phyloP scores from a whole-genome alignment of 2,113 vertebrate genomes.

The Vanacampus margaritifer region DNA sequence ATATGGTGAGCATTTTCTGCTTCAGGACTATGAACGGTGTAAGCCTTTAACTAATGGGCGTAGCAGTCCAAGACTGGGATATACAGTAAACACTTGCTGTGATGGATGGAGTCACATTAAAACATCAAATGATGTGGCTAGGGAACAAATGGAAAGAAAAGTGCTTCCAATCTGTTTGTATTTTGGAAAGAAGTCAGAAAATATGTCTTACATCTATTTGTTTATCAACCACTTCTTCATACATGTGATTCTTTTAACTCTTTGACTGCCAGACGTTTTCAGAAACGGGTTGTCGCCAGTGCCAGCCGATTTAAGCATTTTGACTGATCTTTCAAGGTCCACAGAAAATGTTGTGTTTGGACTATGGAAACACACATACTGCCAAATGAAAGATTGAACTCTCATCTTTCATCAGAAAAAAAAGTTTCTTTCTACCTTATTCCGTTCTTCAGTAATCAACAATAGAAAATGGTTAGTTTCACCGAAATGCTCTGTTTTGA shows the following conservation, averaged over 20 bases:
- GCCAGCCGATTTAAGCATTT: too few relatives aligned
- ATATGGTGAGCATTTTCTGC: neutral
- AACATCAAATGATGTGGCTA: neutral
- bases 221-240: neutral
- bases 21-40: neutral
- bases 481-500: too few relatives aligned
- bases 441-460: too few relatives aligned
- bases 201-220: neutral
- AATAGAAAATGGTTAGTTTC: too few relatives aligned
- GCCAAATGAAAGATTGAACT: too few relatives aligned
- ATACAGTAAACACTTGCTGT: neutral
- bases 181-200: neutral
- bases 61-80: neutral
- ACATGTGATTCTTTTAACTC: neutral
- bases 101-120: neutral
- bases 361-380: too few relatives aligned
- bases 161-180: neutral
- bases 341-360: too few relatives aligned
- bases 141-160: conserved; percentile 7
- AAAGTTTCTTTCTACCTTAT: too few relatives aligned
- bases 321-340: too few relatives aligned
- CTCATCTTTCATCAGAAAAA: too few relatives aligned
- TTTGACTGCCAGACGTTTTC: too few relatives aligned
- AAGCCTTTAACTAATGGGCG: neutral
- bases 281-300: too few relatives aligned